These are phyloP conservation scores for Lochmaea capreae DNA, from an alignment of 2,888 invertebrate species.

Conservation along the genomic window DNA sequence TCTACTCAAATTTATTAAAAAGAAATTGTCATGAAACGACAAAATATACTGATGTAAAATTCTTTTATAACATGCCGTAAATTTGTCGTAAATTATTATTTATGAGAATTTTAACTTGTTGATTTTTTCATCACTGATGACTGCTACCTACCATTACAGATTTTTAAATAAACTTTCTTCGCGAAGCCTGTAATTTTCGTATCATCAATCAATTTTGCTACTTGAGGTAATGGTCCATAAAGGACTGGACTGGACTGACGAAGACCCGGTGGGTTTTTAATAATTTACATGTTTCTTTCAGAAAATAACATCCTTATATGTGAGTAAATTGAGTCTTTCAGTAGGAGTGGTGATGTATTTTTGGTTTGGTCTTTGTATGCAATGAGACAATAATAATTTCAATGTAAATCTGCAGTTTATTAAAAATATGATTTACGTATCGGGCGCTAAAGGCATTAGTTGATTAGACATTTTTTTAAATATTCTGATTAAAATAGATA, in stretches of 20 bases:
- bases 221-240: conserved; percentile 28
- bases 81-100: conserved; percentile 1
- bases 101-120: conserved; percentile 16
- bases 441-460: too few species aligned
- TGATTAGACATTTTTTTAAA: too few species aligned
- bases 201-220: conserved; percentile 37
- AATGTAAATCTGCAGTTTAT: too few species aligned
- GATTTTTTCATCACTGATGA: conserved; percentile 25
- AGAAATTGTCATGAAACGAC: too few species aligned
- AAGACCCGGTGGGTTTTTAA: conserved; percentile 17
- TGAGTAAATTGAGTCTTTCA: conserved; percentile 19
- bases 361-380: too few species aligned
- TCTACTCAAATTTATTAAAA: too few species aligned
- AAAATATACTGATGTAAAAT: too few species aligned
- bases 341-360: too few species aligned
- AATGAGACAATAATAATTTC: too few species aligned
- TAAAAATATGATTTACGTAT: too few species aligned
- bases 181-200: conserved; percentile 30
- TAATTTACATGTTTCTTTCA: conserved; percentile 24
- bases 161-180: conserved; percentile 32
- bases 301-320: conserved; percentile 4
- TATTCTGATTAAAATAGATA: too few species aligned
- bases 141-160: conserved; percentile 26
- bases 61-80: not conserved
- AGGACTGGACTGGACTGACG: conserved; percentile 30